Percentiles rank a stretch among this genome's conserved stretches.
phyloP scores from a whole-genome alignment of 2,797 vertebrate species.

The Pyrocephalus nanus region DNA sequence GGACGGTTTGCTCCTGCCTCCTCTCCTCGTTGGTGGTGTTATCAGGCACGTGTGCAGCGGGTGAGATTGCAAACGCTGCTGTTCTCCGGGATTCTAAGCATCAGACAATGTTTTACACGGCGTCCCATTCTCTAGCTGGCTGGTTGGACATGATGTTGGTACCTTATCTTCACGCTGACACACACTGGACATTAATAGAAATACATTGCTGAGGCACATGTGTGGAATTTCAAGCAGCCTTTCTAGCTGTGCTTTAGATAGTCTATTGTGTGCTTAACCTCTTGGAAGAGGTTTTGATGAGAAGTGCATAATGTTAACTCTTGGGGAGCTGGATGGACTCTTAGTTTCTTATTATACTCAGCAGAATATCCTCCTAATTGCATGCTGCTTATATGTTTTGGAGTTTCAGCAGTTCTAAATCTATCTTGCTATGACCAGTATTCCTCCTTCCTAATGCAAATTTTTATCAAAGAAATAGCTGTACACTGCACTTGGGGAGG shows the following conservation, averaged over 20 bases:
- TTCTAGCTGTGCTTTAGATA: constrained; percentile 67
- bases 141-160: constrained; percentile 81
- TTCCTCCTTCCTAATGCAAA: background rate
- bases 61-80: constrained; percentile 74
- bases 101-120: constrained; percentile 79
- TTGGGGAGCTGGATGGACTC: constrained; percentile 11
- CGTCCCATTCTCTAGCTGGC: constrained; percentile 79
- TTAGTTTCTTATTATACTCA: background rate
- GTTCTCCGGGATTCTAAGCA: constrained; percentile 76
- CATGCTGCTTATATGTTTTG: background rate
- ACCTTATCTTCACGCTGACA: constrained; percentile 90
- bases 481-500: background rate
- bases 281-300: constrained; percentile 75
- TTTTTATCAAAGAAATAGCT: background rate
- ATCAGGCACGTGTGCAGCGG: constrained; percentile 65
- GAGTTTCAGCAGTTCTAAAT: constrained; percentile 34
- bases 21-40: constrained; percentile 32
- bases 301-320: constrained; percentile 65
- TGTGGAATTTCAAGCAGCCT: constrained; percentile 83
- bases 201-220: constrained; percentile 78
- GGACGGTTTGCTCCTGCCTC: background rate
- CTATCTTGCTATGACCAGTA: background rate
- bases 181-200: constrained; percentile 89
- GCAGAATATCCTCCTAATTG: constrained; percentile 31
- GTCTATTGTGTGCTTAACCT: constrained; percentile 78